Evolutionary conservation across 2,113 vertebrate species (phyloP).

Genomic region (Noturus placidus): DNA sequence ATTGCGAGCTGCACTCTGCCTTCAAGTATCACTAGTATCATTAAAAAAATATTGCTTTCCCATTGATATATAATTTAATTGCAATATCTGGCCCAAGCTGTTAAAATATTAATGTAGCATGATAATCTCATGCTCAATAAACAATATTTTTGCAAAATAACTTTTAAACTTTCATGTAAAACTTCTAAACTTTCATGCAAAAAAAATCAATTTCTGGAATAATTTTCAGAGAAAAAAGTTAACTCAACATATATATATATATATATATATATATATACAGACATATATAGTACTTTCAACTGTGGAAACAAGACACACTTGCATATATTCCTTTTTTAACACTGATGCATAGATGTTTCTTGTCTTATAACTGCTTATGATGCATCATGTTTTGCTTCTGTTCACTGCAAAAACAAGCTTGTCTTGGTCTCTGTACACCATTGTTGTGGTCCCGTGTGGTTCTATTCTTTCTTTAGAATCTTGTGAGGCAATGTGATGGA

Average conservation of each 20-base stretch:
- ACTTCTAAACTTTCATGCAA: too few relatives aligned
- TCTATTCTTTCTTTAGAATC: neutral
- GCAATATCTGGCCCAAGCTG: neutral
- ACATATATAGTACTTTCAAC: neutral
- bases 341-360: neutral
- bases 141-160: neutral
- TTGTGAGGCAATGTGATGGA: neutral
- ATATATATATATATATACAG: neutral
- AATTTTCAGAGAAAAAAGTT: neutral
- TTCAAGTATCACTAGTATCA: neutral
- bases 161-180: too few relatives aligned
- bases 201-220: too few relatives aligned
- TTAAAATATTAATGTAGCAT: too few relatives aligned
- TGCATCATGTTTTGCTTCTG: neutral
- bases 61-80: neutral
- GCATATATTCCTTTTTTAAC: neutral
- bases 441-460: neutral
- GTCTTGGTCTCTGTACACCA: conserved; percentile 1
- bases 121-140: too few relatives aligned
- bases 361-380: neutral
- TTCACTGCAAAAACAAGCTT: neutral
- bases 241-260: neutral
- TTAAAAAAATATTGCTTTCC: neutral
- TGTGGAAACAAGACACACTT: neutral
- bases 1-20: neutral